Conservation (phyloP, 2,888 invertebrate species). For the Gortyna flavago region DNA sequence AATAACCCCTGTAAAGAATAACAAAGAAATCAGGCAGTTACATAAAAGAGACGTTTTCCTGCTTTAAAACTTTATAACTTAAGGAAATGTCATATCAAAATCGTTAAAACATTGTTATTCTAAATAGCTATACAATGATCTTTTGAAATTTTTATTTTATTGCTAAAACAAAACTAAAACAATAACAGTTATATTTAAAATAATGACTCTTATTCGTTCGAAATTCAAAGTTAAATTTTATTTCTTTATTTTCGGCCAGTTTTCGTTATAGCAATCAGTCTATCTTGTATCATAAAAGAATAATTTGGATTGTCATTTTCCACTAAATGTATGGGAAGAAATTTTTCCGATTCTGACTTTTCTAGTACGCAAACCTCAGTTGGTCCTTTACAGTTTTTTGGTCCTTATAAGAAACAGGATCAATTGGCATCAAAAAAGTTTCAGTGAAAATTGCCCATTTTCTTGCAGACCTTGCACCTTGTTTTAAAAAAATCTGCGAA, state of each 20-base stretch:
- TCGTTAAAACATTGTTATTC: background rate
- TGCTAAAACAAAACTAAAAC: too few relatives aligned
- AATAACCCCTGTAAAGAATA: background rate
- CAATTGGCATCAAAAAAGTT: background rate
- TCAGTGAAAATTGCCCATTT: background rate
- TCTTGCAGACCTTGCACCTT: background rate
- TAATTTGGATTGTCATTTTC: too few relatives aligned
- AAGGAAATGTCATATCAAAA: constrained; percentile 34
- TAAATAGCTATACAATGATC: constrained; percentile 1
- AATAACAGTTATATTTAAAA: too few relatives aligned
- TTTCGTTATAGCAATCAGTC: too few relatives aligned
- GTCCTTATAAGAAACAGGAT: background rate
- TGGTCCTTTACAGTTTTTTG: too few relatives aligned
- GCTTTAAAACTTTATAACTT: constrained; percentile 21
- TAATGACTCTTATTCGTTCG: too few relatives aligned
- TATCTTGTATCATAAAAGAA: too few relatives aligned
- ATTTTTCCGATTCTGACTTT: too few relatives aligned
- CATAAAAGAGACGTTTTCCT: constrained; percentile 38
- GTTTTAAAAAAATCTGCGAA: background rate
- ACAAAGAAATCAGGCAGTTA: constrained; percentile 4
- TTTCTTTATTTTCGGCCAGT: too few relatives aligned
- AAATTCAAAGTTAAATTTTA: too few relatives aligned
- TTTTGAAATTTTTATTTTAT: background rate
- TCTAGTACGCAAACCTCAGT: too few relatives aligned
- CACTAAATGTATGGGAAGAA: too few relatives aligned